A percentile compares a stretch with the other conserved stretches of the same genome.
Evolutionary conservation across 1,140 invertebrate genomes (phyloP).

Genomic region (Lepidurus packardi): DNA sequence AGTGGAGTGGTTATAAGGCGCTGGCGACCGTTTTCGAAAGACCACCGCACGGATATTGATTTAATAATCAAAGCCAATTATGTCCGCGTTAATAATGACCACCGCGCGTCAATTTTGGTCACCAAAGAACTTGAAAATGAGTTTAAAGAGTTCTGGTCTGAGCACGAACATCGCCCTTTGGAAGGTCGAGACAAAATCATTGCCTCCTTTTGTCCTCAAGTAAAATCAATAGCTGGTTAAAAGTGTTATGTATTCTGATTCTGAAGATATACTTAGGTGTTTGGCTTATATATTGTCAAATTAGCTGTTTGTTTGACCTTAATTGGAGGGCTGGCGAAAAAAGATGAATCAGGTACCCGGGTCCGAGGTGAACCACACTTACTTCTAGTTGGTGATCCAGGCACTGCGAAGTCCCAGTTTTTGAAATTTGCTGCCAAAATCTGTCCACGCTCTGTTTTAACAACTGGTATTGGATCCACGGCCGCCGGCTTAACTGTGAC

Average conservation of each 20-base stretch:
- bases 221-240: constrained; percentile 41
- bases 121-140: constrained; percentile 65
- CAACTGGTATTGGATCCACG: constrained; percentile 74
- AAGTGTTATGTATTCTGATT: neutral
- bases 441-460: constrained; percentile 69
- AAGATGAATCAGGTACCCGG: constrained; percentile 50
- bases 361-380: constrained; percentile 76
- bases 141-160: constrained; percentile 69
- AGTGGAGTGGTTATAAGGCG: constrained; percentile 71
- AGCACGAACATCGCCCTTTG: constrained; percentile 57
- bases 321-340: constrained; percentile 60
- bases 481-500: constrained; percentile 82
- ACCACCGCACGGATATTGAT: constrained; percentile 61
- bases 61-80: constrained; percentile 67
- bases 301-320: constrained; percentile 61
- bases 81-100: constrained; percentile 64
- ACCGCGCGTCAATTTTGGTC: constrained; percentile 52
- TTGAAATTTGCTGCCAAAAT: constrained; percentile 69
- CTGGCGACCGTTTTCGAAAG: constrained; percentile 58
- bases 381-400: constrained; percentile 83
- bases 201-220: constrained; percentile 75
- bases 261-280: constrained; percentile 56
- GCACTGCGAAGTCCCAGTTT: constrained; percentile 84
- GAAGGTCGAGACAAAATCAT: constrained; percentile 71
- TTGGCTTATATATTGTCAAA: constrained; percentile 81